These are phyloP conservation scores for Ivindomyrus marchei DNA, from an alignment of 2,113 vertebrate genomes.

Conservation along the genomic window DNA sequence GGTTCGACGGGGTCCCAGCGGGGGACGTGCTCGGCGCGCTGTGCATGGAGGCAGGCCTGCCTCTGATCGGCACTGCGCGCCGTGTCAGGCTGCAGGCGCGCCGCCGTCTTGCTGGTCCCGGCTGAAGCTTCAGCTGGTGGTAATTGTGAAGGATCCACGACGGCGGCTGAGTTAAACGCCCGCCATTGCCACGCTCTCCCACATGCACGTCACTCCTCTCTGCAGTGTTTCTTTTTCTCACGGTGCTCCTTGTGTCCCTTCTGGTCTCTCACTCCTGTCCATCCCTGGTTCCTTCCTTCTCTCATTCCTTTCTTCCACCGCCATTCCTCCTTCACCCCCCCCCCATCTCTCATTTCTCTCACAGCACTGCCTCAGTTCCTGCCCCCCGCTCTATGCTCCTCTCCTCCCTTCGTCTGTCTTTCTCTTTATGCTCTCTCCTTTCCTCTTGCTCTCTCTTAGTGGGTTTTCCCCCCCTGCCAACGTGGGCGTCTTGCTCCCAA, in stretches of 20 bases:
- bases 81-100: background rate
- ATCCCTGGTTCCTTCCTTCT: background rate
- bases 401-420: constrained; percentile 3
- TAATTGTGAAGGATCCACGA: background rate
- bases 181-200: background rate
- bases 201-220: background rate
- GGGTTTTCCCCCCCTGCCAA: constrained; percentile 39
- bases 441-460: constrained; percentile 50
- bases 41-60: background rate
- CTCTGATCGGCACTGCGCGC: background rate
- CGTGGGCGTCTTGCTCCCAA: constrained; percentile 55
- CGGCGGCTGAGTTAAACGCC: background rate
- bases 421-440: constrained; percentile 31
- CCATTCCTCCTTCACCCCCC: background rate
- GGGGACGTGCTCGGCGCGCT: background rate
- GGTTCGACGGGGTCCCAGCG: background rate
- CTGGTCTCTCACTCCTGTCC: background rate
- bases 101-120: background rate
- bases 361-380: background rate
- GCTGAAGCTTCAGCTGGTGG: background rate
- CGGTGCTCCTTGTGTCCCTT: background rate
- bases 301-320: background rate
- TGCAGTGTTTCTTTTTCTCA: background rate
- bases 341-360: background rate
- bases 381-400: background rate